Evolutionary conservation across 2,888 invertebrate species (phyloP).

Genomic region (Anodontia alba): DNA sequence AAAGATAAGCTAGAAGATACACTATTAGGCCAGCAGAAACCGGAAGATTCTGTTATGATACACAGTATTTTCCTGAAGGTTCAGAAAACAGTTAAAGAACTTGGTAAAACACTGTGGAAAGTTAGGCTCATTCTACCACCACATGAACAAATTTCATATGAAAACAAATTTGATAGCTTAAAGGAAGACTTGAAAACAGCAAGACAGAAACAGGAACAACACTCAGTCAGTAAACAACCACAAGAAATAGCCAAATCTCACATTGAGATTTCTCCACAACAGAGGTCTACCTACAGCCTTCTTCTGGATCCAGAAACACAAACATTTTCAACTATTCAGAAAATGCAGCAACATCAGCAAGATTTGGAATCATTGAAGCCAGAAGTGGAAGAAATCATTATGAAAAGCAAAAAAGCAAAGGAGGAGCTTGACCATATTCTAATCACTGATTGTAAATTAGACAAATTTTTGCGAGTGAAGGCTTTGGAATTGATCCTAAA

Average conservation of each 20-base stretch:
- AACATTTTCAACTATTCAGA: neutral
- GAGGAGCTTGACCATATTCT: slow-evolving; percentile 29
- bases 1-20: slow-evolving; percentile 15
- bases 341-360: neutral
- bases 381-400: slow-evolving; percentile 12
- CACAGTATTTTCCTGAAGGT: slow-evolving; percentile 29
- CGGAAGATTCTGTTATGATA: slow-evolving; percentile 38
- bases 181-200: slow-evolving; percentile 4
- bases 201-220: slow-evolving; percentile 18
- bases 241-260: slow-evolving; percentile 29
- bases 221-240: slow-evolving; percentile 36
- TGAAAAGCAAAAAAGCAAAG: slow-evolving; percentile 4
- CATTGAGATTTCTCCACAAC: slow-evolving; percentile 29
- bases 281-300: slow-evolving; percentile 25
- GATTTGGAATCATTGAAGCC: neutral
- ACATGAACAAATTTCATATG: slow-evolving; percentile 9
- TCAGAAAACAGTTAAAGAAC: slow-evolving; percentile 9
- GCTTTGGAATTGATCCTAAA: slow-evolving; percentile 46
- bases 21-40: slow-evolving; percentile 13
- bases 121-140: slow-evolving; percentile 21
- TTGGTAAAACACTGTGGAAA: slow-evolving; percentile 32
- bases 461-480: slow-evolving; percentile 44
- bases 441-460: slow-evolving; percentile 17
- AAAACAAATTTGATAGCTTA: neutral
- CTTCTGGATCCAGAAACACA: slow-evolving; percentile 42